phyloP scores from a whole-genome alignment of 1,140 invertebrate species.

The Andricus grossulariae region DNA sequence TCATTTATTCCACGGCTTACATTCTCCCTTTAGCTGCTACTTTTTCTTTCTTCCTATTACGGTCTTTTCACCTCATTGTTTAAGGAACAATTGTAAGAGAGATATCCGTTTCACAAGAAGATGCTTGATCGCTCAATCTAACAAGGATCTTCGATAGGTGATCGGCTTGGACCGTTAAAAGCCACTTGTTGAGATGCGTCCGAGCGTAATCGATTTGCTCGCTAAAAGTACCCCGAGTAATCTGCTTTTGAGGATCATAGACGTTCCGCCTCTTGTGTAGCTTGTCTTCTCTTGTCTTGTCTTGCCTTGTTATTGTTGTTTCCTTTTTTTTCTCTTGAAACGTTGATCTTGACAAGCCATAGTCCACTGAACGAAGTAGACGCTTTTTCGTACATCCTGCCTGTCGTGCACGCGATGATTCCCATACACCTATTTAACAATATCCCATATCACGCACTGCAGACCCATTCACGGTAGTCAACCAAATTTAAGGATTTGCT shows the following conservation, averaged over 20 bases:
- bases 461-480: too few relatives aligned
- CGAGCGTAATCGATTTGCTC: conserved; percentile 70
- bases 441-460: too few relatives aligned
- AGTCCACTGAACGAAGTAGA: neutral
- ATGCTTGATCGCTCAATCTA: conserved; percentile 60
- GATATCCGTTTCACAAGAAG: conserved; percentile 55
- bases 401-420: too few relatives aligned
- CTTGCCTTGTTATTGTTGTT: conserved; percentile 44
- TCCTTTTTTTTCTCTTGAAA: conserved; percentile 21
- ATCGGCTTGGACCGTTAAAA: conserved; percentile 66
- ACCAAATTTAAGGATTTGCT: neutral
- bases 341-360: neutral
- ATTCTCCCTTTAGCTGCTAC: conserved; percentile 22
- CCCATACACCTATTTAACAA: too few relatives aligned
- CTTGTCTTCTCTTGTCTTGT: conserved; percentile 36
- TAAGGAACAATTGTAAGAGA: conserved; percentile 45
- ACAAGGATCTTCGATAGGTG: conserved; percentile 53
- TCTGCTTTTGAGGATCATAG: conserved; percentile 71
- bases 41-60: conserved; percentile 23
- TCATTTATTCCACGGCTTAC: conserved; percentile 14
- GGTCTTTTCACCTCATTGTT: conserved; percentile 43
- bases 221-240: conserved; percentile 66
- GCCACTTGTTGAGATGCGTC: conserved; percentile 71
- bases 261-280: conserved; percentile 47
- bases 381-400: neutral